Conservation (phyloP, 2,797 vertebrate species). For the Eidolon dupreanum region DNA sequence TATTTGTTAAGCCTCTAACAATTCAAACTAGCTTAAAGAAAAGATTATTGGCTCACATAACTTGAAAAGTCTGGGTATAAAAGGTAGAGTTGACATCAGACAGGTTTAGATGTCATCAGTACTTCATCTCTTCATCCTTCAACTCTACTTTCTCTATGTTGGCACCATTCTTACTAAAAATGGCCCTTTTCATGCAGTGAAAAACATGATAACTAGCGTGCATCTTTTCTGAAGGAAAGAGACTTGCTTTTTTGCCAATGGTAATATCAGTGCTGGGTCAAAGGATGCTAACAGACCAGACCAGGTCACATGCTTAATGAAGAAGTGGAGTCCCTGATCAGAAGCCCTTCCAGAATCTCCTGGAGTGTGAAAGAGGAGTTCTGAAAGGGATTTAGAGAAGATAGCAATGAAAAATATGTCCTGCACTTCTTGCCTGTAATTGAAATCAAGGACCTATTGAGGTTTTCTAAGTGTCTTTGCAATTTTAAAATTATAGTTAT, state of each 20-base stretch:
- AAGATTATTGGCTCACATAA: neutral
- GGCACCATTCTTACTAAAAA: neutral
- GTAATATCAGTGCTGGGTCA: neutral
- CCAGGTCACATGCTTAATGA: neutral
- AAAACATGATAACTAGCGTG: neutral
- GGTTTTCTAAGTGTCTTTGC: neutral
- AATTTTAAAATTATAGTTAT: neutral
- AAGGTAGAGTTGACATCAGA: neutral
- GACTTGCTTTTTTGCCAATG: neutral
- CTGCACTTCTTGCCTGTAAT: neutral
- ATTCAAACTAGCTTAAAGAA: neutral
- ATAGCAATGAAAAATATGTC: neutral
- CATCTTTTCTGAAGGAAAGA: neutral
- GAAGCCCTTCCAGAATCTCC: neutral
- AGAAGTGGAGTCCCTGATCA: neutral
- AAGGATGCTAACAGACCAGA: neutral
- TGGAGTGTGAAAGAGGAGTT: too few relatives aligned
- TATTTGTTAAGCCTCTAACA: neutral
- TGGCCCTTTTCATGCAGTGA: neutral
- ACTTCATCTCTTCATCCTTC: neutral
- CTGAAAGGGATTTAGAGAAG: neutral
- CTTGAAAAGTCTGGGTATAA: neutral
- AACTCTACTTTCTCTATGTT: neutral
- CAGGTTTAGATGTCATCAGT: neutral
- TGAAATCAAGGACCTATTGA: neutral